Conservation (phyloP, 2,888 invertebrate genomes). For the Drosophila dives region DNA sequence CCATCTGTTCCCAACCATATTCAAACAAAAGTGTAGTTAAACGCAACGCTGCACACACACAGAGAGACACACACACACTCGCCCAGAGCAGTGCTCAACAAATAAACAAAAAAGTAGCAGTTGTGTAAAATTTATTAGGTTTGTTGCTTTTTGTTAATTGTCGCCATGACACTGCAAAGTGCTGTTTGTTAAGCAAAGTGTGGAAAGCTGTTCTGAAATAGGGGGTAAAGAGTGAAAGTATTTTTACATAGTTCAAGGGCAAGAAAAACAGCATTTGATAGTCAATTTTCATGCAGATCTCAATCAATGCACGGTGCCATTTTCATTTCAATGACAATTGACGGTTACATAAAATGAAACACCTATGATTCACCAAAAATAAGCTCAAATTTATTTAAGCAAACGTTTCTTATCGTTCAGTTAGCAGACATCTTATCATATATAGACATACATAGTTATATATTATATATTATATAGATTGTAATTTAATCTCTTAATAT, state of each 20-base stretch:
- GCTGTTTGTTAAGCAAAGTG: background rate
- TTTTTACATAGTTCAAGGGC: constrained; percentile 47
- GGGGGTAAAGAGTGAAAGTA: background rate
- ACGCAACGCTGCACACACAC: constrained; percentile 34
- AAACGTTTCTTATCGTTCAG: constrained; percentile 26
- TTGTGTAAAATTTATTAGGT: constrained; percentile 66
- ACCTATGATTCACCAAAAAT: background rate
- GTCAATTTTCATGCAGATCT: constrained; percentile 10
- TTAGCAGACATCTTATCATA: constrained; percentile 42
- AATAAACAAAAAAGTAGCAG: constrained; percentile 1
- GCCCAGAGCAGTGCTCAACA: background rate
- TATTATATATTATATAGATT: background rate
- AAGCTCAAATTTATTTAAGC: background rate
- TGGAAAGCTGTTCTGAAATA: background rate
- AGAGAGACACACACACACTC: background rate
- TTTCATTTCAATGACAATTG: constrained; percentile 35
- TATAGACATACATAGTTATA: background rate
- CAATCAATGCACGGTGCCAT: constrained; percentile 2
- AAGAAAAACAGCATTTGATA: constrained; percentile 9
- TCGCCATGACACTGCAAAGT: constrained; percentile 65
- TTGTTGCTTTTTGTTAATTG: constrained; percentile 34
- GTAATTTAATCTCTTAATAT: constrained; percentile 26
- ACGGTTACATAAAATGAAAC: constrained; percentile 46
- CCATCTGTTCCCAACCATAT: background rate
- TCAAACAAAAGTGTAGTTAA: constrained; percentile 12